These are phyloP conservation scores for Colostygia pectinataria DNA, from an alignment of 2,888 invertebrate genomes.

Conservation along the genomic window DNA sequence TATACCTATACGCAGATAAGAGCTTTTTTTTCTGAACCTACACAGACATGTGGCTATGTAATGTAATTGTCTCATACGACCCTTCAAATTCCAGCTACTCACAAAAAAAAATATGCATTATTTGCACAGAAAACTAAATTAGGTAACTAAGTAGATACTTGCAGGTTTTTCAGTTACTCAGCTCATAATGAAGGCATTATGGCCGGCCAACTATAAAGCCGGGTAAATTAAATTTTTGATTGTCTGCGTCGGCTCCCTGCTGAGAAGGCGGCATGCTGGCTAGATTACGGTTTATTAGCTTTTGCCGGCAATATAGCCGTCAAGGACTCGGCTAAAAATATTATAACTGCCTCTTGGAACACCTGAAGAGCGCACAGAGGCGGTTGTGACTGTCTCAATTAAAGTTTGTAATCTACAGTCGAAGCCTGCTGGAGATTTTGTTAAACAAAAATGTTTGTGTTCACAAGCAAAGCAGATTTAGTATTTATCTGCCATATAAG, in stretches of 20 bases:
- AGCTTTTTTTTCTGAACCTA: too few relatives aligned
- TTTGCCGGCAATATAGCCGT: conserved; percentile 23
- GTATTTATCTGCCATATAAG: too few relatives aligned
- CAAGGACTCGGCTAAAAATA: conserved; percentile 19
- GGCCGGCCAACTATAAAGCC: conserved; percentile 25
- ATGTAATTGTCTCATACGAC: too few relatives aligned
- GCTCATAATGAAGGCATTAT: conserved; percentile 24
- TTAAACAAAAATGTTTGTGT: neutral
- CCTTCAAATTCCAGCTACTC: too few relatives aligned
- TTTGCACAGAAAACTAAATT: neutral
- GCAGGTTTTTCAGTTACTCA: conserved; percentile 18
- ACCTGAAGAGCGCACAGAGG: conserved; percentile 15
- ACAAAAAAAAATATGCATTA: too few relatives aligned
- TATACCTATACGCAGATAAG: too few relatives aligned
- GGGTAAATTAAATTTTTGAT: conserved; percentile 29
- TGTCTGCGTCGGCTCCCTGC: conserved; percentile 24
- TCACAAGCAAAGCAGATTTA: too few relatives aligned
- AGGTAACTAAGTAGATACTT: too few relatives aligned
- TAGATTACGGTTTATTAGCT: conserved; percentile 30
- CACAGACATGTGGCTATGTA: too few relatives aligned
- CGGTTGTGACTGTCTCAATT: conserved; percentile 5
- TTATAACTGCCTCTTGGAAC: conserved; percentile 12
- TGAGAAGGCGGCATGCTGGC: conserved; percentile 18
- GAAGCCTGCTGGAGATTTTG: neutral
- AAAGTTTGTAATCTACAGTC: neutral